phyloP scores from a whole-genome alignment of 2,797 vertebrate species.

The Spatula clypeata region DNA sequence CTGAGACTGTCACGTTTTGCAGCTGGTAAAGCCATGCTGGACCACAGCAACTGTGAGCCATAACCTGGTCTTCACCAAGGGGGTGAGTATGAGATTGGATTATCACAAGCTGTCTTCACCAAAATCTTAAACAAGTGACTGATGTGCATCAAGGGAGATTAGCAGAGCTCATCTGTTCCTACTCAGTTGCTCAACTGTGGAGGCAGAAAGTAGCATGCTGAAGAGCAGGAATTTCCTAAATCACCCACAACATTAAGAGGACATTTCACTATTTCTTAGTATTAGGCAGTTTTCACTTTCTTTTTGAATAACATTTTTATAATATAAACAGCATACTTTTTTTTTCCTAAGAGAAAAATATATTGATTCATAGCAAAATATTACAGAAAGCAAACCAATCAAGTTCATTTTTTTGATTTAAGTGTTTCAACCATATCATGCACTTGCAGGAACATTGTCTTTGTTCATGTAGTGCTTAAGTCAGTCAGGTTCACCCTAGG shows the following conservation, averaged over 20 bases:
- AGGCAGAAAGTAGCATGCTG: not conserved
- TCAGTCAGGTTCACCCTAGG: not conserved
- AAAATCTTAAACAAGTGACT: not conserved
- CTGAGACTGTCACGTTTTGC: not conserved
- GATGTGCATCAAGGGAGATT: not conserved
- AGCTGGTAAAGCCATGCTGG: not conserved
- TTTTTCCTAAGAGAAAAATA: not conserved
- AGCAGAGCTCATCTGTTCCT: not conserved
- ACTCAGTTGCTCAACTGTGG: not conserved
- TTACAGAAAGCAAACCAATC: not conserved
- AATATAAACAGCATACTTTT: not conserved
- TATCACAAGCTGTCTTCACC: not conserved
- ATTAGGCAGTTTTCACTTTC: not conserved
- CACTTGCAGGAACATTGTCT: not conserved
- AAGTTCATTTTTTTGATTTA: not conserved
- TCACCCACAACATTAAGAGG: not conserved
- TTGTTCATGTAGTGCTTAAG: not conserved
- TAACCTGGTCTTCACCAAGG: not conserved
- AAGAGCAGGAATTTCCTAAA: not conserved
- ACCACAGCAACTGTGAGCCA: not conserved
- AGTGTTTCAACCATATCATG: not conserved
- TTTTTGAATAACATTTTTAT: not conserved
- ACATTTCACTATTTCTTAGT: not conserved
- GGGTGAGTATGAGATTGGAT: fast-evolving
- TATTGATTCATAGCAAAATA: not conserved